Evolutionary conservation across 92 coral and sea anemone species (phyloP), one percentile per base, ranked within the genome.

Genomic region (Parazoanthus darwini): DNA sequence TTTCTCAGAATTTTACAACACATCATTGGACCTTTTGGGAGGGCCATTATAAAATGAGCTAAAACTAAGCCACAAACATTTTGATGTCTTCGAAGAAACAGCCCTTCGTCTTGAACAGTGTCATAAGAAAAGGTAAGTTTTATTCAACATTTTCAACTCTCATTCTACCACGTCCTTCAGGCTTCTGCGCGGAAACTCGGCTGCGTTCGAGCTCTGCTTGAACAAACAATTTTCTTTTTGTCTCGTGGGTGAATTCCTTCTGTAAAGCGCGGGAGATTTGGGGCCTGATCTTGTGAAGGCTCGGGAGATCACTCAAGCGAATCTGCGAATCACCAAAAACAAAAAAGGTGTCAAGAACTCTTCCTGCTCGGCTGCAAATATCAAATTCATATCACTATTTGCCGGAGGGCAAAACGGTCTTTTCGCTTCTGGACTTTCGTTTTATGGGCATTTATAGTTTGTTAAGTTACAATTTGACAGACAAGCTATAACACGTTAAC

Each of bases 261-360:
- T 42, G 70, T 39, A 90, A 78, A 11, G 65, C 88, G 38, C 86
- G 92, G 23, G 89, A 87, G 26, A 92, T 90, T 20, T 73, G 86
- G 22, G 95, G 92, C 76, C 93, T 90, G 51, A 93, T 88, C 35
- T 88, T 83, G 22, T 92, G 90, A 14, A 94, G 93, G 42, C 78
- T 73, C 22, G 95, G 90, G 5, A 94, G 92, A 43, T 94, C 93
- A 79, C 92, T 89, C 48, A 80, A 91, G 59, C 92, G 95, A 83
- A 94, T 89, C 97, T 94, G 84, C 23, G 44, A 50, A 88, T 85
- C 36, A 71, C 20, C 36, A 83, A 16, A 83, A 1, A 29, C 29
- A 36, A 51, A 48, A 48, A 54, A 11, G 59, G 48, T 1, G 50
- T 37, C 48, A n/a, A 18, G 13, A 3, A 76, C 25, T 37, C 42